Evolutionary conservation across 2,888 invertebrate genomes (phyloP).

Genomic region (Formica aserva): DNA sequence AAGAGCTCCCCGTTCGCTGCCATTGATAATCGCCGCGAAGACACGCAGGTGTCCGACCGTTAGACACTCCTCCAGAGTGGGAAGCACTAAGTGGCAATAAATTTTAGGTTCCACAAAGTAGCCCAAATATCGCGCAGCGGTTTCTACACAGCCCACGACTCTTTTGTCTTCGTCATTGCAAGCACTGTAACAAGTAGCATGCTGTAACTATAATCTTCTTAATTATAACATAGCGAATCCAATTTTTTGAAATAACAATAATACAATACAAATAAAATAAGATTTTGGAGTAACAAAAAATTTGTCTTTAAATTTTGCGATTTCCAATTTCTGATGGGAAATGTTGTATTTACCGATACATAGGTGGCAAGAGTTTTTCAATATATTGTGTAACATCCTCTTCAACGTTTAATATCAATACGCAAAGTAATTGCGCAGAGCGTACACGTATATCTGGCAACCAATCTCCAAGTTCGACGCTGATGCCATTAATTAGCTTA

Average conservation of each 20-base stretch:
- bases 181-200: slow-evolving; percentile 84
- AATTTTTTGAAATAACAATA: not conserved
- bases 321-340: not conserved
- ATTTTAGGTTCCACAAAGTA: slow-evolving; percentile 91
- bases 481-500: slow-evolving; percentile 91
- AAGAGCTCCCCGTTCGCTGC: slow-evolving; percentile 87
- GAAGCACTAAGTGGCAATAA: slow-evolving; percentile 90
- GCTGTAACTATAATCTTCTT: not conserved
- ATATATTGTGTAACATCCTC: slow-evolving; percentile 91
- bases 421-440: slow-evolving; percentile 91
- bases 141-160: slow-evolving; percentile 88
- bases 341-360: slow-evolving; percentile 86
- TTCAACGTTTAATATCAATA: slow-evolving; percentile 91
- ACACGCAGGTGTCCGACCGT: slow-evolving; percentile 88
- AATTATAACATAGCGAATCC: not conserved
- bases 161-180: slow-evolving; percentile 90
- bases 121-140: slow-evolving; percentile 91
- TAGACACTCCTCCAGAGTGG: slow-evolving; percentile 88
- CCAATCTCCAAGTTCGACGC: slow-evolving; percentile 92
- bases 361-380: slow-evolving; percentile 87
- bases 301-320: not conserved
- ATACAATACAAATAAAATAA: not conserved
- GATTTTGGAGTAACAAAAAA: not conserved
- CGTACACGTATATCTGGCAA: slow-evolving; percentile 89
- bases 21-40: slow-evolving; percentile 88